Percentiles rank a stretch among this genome's conserved stretches.
These are phyloP conservation scores for Chromoteleia sp. DNA, from an alignment of 2,888 invertebrate species.

Conservation along the genomic window DNA sequence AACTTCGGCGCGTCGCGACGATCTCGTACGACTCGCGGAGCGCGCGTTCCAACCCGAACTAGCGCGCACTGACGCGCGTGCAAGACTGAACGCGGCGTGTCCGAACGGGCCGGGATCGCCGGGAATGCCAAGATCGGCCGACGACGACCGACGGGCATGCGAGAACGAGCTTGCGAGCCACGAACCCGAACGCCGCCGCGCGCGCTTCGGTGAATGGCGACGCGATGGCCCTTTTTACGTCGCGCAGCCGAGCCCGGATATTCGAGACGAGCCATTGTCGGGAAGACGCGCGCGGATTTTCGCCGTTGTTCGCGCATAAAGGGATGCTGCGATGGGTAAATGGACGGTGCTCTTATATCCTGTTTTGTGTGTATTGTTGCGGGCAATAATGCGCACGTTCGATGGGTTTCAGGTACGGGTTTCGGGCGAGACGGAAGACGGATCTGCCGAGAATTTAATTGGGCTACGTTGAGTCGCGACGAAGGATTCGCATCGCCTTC, in stretches of 20 bases:
- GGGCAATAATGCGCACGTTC: background rate
- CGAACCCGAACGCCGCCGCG: slow-evolving; percentile 45
- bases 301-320: slow-evolving; percentile 41
- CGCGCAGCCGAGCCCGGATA: slow-evolving; percentile 47
- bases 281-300: slow-evolving; percentile 32
- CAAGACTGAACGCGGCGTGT: slow-evolving; percentile 55
- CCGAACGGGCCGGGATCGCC: slow-evolving; percentile 35
- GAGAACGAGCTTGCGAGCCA: slow-evolving; percentile 40
- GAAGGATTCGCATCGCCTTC: background rate
- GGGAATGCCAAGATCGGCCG: slow-evolving; percentile 62
- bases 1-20: too few species aligned
- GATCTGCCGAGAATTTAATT: background rate
- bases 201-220: slow-evolving; percentile 53
- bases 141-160: slow-evolving; percentile 44
- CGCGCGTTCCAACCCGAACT: slow-evolving; percentile 23
- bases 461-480: background rate
- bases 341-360: background rate
- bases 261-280: slow-evolving; percentile 50
- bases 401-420: background rate
- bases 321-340: slow-evolving; percentile 15
- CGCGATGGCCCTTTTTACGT: slow-evolving; percentile 61
- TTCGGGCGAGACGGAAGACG: background rate
- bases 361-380: background rate
- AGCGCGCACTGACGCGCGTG: slow-evolving; percentile 57
- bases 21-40: background rate